Evolutionary conservation across 2,797 vertebrate genomes (phyloP), one percentile per base, ranked within the genome.

Genomic region (Parauchenoglanis ngamensis): DNA sequence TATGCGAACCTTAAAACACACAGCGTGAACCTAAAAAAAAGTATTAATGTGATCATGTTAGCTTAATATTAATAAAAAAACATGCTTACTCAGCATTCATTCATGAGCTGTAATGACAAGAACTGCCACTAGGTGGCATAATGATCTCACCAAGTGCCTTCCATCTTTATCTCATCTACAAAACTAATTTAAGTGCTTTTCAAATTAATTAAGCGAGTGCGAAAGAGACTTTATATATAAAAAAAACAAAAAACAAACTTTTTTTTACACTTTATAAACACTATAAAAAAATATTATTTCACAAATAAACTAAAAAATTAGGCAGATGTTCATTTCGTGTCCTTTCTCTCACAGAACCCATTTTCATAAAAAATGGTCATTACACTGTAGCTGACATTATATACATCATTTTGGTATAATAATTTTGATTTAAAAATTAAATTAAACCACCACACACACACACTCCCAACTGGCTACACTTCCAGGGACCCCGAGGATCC

Each of bases 81-180:
- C 4, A 0, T 8, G 46, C 19, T 15, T 6, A n/a, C 75, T 10
- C 49, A 56, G 75, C 52, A 8, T 4, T 28, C 25, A 56, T 31
- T 52, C 49, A 10, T 73, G 19, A 57, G 17, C 28, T 76, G 92
- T 90, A 92, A 52, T 92, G 91, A 87, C 79, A 67, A 7, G 3
- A 88, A 7, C 79, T 40, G 88, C 91, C 95, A 93, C 92, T 92
- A 90, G 94, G 90, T 90, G 94, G 94, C 92, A 87, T 0, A 89
- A 88, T 31, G 23, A 31, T 54, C 54, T 86, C 68, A 89, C 31
- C 11, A 70, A 77, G 21, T 6, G 28, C 75, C 49, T 31, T 46
- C 0, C 21, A 46, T 25, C 70, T 73, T 77, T 8, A 19, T 28
- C 49, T 77, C n/a, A 23, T 31, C 75, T 28, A 76, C 13, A 76